Percentiles rank a stretch among this genome's conserved stretches.
Evolutionary conservation across 2,113 vertebrate species (phyloP).

Genomic region (Oryctolagus cuniculus): mOryCun1.1 NC_091444.1:61796501-61797000

Average conservation of each 20-base stretch:
- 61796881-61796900: background rate
- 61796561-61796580: too few relatives aligned
- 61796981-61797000: background rate
- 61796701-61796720: background rate
- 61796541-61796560: too few relatives aligned
- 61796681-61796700: background rate
- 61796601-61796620: too few relatives aligned
- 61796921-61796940: background rate
- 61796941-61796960: background rate
- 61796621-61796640: too few relatives aligned
- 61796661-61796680: too few relatives aligned
- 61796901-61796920: background rate
- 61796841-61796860: background rate
- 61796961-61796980: background rate
- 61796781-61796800: background rate
- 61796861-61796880: background rate
- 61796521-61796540: too few relatives aligned
- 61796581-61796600: too few relatives aligned
- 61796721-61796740: background rate
- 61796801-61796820: background rate
- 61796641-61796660: too few relatives aligned
- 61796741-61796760: background rate
- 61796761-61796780: background rate
- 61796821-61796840: background rate
- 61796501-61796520: too few relatives aligned